These are phyloP conservation scores for Dasyurus viverrinus DNA, from an alignment of 2,113 vertebrate genomes.

Conservation along the genomic window DNA sequence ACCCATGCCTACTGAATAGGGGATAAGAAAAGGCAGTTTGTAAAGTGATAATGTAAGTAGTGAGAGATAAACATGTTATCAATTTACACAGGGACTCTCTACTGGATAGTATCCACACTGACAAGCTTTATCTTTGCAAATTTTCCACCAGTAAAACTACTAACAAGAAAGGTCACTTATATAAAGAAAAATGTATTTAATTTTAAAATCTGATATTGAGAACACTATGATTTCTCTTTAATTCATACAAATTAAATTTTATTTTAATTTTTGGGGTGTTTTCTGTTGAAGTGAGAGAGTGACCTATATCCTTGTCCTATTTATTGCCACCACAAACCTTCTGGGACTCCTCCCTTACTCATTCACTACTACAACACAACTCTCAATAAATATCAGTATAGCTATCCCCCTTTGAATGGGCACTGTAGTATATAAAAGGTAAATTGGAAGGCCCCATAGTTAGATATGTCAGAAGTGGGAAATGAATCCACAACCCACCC, in stretches of 20 bases:
- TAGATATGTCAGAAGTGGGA: neutral
- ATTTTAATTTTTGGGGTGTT: neutral
- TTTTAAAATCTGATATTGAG: constrained; percentile 38
- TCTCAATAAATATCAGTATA: too few species aligned
- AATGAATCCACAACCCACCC: neutral
- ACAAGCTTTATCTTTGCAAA: neutral
- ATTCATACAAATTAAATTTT: neutral
- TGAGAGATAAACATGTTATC: constrained; percentile 43
- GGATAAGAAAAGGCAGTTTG: neutral
- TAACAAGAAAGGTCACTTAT: neutral
- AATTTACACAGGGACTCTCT: neutral
- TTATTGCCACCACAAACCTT: too few species aligned
- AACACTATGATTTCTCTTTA: neutral
- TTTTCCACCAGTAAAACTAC: neutral
- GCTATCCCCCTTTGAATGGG: too few species aligned
- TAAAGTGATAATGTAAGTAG: constrained; percentile 25
- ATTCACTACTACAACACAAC: too few species aligned
- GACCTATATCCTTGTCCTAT: too few species aligned
- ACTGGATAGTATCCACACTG: neutral
- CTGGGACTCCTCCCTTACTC: too few species aligned
- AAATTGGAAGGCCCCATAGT: neutral
- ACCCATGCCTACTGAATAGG: neutral
- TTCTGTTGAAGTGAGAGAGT: neutral
- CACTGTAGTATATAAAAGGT: too few species aligned
- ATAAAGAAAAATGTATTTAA: neutral